phyloP scores from a whole-genome alignment of 2,113 vertebrate species.

The Hipposideros armiger region DNA sequence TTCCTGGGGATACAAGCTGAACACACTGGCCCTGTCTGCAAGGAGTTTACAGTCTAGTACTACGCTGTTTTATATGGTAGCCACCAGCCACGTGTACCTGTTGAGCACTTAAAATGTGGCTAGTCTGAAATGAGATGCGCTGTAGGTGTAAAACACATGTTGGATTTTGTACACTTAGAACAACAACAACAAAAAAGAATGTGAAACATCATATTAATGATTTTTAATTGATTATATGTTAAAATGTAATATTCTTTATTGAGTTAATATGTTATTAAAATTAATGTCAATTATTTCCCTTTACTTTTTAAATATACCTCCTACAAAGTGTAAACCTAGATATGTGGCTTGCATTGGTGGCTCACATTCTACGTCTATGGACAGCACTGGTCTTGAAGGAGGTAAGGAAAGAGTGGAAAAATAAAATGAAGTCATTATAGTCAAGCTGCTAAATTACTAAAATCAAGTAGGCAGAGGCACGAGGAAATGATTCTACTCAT shows the following conservation, averaged over 20 bases:
- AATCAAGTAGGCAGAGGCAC: background rate
- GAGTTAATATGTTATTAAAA: background rate
- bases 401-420: background rate
- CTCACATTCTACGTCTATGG: background rate
- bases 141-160: background rate
- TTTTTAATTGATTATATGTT: background rate
- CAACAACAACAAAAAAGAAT: background rate
- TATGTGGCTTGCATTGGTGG: background rate
- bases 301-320: background rate
- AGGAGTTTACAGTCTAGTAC: background rate
- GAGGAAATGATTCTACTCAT: background rate
- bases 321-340: background rate
- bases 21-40: background rate
- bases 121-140: background rate
- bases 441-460: background rate
- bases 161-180: background rate
- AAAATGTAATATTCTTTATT: constrained; percentile 12
- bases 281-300: background rate
- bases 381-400: background rate
- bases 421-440: background rate
- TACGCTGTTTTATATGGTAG: background rate
- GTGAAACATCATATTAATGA: background rate
- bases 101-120: background rate
- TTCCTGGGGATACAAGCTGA: background rate
- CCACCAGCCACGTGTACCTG: background rate